Conservation (phyloP, 2,113 vertebrate genomes). For the Lonchura striata region DNA sequence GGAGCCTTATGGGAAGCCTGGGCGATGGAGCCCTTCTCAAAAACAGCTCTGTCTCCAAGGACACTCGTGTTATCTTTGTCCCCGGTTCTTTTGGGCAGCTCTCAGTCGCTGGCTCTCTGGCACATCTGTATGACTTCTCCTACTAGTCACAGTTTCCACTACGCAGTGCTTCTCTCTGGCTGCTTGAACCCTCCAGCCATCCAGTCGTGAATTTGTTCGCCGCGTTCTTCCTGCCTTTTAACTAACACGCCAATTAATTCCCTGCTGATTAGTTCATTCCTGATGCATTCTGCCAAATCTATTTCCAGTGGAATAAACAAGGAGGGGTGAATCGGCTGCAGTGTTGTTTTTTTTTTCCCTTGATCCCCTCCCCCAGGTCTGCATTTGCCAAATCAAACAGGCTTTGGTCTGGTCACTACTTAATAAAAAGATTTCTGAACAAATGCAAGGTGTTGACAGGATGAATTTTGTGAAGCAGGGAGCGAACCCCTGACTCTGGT, state of each 20-base stretch:
- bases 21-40: not conserved
- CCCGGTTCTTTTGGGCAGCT: not conserved
- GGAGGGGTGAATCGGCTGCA: slow-evolving; percentile 33
- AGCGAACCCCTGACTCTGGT: not conserved
- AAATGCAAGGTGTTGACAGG: not conserved
- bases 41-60: not conserved
- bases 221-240: slow-evolving; percentile 29
- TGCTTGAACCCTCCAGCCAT: slow-evolving; percentile 34
- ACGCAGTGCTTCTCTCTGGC: slow-evolving; percentile 6
- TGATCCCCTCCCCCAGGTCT: not conserved
- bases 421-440: not conserved
- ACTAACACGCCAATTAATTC: slow-evolving; percentile 63
- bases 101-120: not conserved
- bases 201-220: slow-evolving; percentile 38
- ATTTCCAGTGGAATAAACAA: slow-evolving; percentile 66
- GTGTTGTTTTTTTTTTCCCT: not conserved
- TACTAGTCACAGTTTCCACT: slow-evolving; percentile 52
- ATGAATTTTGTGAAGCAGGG: not conserved
- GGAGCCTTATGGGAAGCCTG: slow-evolving; percentile 35
- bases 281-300: slow-evolving; percentile 48
- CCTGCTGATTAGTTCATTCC: slow-evolving; percentile 62
- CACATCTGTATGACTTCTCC: not conserved
- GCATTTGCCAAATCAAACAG: slow-evolving; percentile 36
- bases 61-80: not conserved
- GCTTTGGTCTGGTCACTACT: not conserved